These are phyloP conservation scores for Trissoscelio sp. DNA, from an alignment of 2,888 invertebrate genomes.

Conservation along the genomic window DNA sequence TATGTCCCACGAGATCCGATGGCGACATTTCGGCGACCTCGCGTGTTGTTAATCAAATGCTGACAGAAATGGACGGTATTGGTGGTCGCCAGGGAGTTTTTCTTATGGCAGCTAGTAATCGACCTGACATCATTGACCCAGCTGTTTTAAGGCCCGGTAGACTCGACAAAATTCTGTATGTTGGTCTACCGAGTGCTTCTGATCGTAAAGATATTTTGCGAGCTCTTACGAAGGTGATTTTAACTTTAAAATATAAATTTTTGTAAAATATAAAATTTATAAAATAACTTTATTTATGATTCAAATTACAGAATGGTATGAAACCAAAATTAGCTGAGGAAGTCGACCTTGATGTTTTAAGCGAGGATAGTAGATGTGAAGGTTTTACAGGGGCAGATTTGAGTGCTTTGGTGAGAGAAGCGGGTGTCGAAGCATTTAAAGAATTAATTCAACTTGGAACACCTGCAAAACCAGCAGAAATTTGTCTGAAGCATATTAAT, in stretches of 20 bases:
- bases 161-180: slow-evolving; percentile 94
- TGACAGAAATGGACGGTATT: slow-evolving; percentile 99
- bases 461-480: slow-evolving; percentile 77
- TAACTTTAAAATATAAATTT: no score
- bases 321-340: slow-evolving; percentile 90
- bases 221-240: slow-evolving; percentile 92
- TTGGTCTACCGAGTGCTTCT: slow-evolving; percentile 91
- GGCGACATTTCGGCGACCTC: slow-evolving; percentile 89
- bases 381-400: slow-evolving; percentile 98
- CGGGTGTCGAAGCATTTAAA: slow-evolving; percentile 91
- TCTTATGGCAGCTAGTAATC: slow-evolving; percentile 97
- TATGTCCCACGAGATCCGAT: slow-evolving; percentile 95
- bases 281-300: no score
- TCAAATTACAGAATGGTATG: slow-evolving; percentile 88
- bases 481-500: slow-evolving; percentile 89
- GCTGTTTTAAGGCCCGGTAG: slow-evolving; percentile 96
- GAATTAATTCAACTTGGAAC: slow-evolving; percentile 86
- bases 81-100: slow-evolving; percentile 96
- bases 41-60: slow-evolving; percentile 97
- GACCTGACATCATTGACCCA: slow-evolving; percentile 98
- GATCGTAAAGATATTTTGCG: slow-evolving; percentile 95
- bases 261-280: no score
- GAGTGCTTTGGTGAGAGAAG: slow-evolving; percentile 90
- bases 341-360: slow-evolving; percentile 87
- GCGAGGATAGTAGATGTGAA: slow-evolving; percentile 86